Evolutionary conservation across 2,113 vertebrate species (phyloP), one percentile per base, ranked within the genome.

Genomic region (Pseudopipra pipra): DNA sequence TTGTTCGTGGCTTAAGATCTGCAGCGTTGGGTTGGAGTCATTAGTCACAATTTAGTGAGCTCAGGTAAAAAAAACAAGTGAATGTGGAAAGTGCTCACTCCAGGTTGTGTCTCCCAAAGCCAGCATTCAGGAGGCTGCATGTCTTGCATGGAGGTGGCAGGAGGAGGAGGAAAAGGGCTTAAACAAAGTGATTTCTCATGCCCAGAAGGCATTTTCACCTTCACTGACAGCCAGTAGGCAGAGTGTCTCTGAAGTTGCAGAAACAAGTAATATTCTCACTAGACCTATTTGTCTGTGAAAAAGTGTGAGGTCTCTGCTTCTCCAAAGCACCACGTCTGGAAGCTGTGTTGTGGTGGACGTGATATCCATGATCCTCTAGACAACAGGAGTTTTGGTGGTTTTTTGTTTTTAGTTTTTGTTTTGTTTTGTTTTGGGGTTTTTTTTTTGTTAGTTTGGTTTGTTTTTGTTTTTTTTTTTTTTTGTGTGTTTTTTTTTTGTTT

Each of bases 31-130:
- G 13, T 7, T 76, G 74, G 70, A 75, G 81, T 68, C 70, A 65
- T 89, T 92, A 91, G 44, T 86, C n/a, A 87, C 73, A 54, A 72
- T 49, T 89, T 51, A 24, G 52, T 19, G 83, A 92, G 76, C 35
- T 63, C 14, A 7, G 39, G 68, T 78, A 18, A 22, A 75, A 27
- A 51, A 27, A 51, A 27, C 92, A 74, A 3, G 5, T 6, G 22
- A 22, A 12, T 4, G 46, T 25, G 56, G 43, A 25, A 75, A 88
- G 12, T 1, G 17, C 31, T 84, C 39, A 2, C 43, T 77, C 47
- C 16, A 21, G 76, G 65, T 9, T 68, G 62, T 52, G 68, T n/a
- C 93, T 75, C 61, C 65, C 52, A 68, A 66, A 68, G 17, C 33
- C 70, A 25, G 47, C 9, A 5, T 11, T 52, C 6, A 1, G 2